phyloP scores from a whole-genome alignment of 2,113 vertebrate genomes.

The Madoqua kirkii region DNA sequence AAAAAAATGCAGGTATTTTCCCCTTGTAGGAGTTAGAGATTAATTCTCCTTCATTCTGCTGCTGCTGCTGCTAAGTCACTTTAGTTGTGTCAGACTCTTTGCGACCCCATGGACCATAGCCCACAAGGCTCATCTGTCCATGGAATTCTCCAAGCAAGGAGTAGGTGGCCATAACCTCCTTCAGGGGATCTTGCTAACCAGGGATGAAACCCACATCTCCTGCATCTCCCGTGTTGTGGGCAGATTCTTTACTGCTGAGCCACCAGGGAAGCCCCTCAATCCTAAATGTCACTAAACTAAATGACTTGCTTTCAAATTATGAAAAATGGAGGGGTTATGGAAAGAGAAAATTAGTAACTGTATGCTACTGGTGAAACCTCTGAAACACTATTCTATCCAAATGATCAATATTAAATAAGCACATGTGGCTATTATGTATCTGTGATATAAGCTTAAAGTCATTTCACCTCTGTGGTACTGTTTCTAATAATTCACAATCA shows the following conservation, averaged over 20 bases:
- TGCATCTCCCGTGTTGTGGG: not conserved
- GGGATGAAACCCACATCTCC: not conserved
- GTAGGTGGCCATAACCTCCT: not conserved
- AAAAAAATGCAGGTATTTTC: not conserved
- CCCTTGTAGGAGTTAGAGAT: not conserved
- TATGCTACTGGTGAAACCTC: not conserved
- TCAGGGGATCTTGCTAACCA: not conserved
- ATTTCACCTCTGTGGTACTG: not conserved
- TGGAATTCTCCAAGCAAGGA: not conserved
- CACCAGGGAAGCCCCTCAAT: not conserved
- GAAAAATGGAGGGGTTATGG: not conserved
- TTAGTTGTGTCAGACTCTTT: not conserved
- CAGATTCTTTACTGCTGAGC: not conserved
- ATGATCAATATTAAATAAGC: not conserved
- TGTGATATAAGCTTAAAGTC: not conserved
- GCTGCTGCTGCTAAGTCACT: not conserved
- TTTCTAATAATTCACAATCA: not conserved
- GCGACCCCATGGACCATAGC: rapidly evolving
- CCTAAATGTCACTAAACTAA: not conserved
- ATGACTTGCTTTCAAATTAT: not conserved
- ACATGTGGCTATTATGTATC: not conserved
- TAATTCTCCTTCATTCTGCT: not conserved
- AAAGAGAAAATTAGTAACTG: not conserved
- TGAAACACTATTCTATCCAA: not conserved
- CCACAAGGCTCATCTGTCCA: not conserved